Conservation (phyloP, 2,113 vertebrate species). For the Donacobius atricapilla region DNA sequence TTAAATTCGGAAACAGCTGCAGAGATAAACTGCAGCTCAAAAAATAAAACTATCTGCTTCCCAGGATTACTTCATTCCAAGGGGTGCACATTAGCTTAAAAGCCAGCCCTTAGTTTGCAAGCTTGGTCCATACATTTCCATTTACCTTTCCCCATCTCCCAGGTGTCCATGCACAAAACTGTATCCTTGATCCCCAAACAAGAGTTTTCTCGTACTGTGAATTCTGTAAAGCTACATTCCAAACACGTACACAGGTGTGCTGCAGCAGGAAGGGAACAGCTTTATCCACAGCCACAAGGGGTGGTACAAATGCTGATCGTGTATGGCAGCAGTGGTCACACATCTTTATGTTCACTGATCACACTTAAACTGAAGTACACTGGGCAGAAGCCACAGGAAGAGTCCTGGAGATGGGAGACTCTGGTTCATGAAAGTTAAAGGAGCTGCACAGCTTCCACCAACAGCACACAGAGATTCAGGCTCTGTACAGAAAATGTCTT, state of each 20-base stretch:
- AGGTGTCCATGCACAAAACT: not conserved
- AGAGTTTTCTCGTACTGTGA: not conserved
- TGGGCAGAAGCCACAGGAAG: not conserved
- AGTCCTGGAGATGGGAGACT: not conserved
- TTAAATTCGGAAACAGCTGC: not conserved
- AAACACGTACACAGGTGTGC: not conserved
- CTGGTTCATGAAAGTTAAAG: not conserved
- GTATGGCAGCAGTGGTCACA: rapidly evolving
- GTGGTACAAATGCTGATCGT: rapidly evolving
- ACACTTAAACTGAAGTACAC: not conserved
- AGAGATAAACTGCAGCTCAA: not conserved
- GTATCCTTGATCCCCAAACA: rapidly evolving
- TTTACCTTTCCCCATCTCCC: not conserved
- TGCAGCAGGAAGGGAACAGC: not conserved
- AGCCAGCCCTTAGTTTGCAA: not conserved
- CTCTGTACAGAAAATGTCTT: not conserved
- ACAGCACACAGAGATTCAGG: not conserved
- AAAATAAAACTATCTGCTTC: not conserved
- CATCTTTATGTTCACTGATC: not conserved
- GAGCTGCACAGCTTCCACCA: not conserved
- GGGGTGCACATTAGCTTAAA: not conserved
- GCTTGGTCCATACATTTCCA: not conserved
- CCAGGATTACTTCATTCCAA: not conserved
- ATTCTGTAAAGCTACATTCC: rapidly evolving
- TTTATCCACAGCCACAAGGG: not conserved